Evolutionary conservation across 2,113 vertebrate genomes (phyloP), one percentile per base, ranked within the genome.

Genomic region (Pavo muticus): DNA sequence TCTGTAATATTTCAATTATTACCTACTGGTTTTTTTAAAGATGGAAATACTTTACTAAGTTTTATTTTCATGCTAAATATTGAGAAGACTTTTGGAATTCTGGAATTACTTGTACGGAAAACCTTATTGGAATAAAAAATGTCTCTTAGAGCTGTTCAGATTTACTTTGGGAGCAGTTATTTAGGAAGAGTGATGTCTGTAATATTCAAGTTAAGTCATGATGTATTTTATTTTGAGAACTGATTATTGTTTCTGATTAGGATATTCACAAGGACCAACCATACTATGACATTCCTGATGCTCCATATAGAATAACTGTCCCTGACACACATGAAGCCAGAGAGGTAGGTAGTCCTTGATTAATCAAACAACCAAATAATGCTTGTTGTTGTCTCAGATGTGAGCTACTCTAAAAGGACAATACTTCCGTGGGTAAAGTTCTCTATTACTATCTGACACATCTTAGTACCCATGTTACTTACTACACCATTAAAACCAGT

Each of bases 261-360:
- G 99, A 99, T 68, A 99, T 99, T 96, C 99, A 99, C 95, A 99
- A 99, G 97, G 99, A 99, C 94, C 99, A 98, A 79, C 99, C 99
- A 1, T 99, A 99, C 91, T 99, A 99, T 42, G 98, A 99, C 97
- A 99, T 99, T 94, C 99, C 98, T 18, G 99, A 99, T 40, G 99
- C 98, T 27, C 99, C 99, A 0, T 98, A 99, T 88, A 98, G 99
- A 78, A 99, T 99, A 97, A 99, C 99, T 2, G 99, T 99, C 35
- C 99, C 99, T 6, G 99, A 99, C 96, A 99, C 99, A 0, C 98
- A 98, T 10, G 99, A 99, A 96, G 99, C 98, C 78, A 97, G 99
- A 91, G 99, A 99, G 98, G 99, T 99, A 97, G 74, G 98, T 57
- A 7, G 3, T 50, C 5, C 56, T 67, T 71, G 30, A 10, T 75